Evolutionary conservation across 2,888 invertebrate species (phyloP), one percentile per base, ranked within the genome.

Genomic region (Timema podura): DNA sequence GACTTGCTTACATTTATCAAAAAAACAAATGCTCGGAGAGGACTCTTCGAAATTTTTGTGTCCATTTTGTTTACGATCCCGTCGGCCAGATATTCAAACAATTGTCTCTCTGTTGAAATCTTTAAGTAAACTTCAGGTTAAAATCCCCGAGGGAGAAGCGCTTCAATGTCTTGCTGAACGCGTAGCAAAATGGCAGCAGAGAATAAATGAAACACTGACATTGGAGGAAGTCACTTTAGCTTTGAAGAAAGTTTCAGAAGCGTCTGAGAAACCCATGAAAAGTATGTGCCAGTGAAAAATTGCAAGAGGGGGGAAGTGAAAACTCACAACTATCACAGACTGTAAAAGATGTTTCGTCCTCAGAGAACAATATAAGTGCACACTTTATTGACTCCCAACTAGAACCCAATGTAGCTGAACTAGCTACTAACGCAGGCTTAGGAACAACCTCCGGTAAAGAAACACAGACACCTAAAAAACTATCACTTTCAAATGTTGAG

Each of bases 161-260:
- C 84, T 98, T 71, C 95, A 96, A 80, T 92, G 95, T 80, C 86
- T 96, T 72, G 95, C 96, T 0, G 95, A 97, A 83, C 87, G 96
- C 71, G 95, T 95, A 16, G 95, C 96, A 94, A 92, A 93, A 76
- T 97, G 96, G 96, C 96, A 96, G 82, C 85, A 93, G 83, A 84
- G 90, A 45, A 93, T 92, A 11, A 85, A 91, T 48, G 89, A 90
- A 77, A 83, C 88, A 7, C 81, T 91, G 11, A 84, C 85, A 48
- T 86, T 87, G 11, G 86, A 89, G 65, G 92, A 92, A 79, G 83
- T 91, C n/a, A 86, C 87, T 68, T 83, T 85, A 5, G 90, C 89
- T 5, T 79, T 90, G 68, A 85, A 86, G 0, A 87, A 88, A 76
- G 80, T 90, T 54, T 85, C 85, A 48, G 81, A 80, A 47, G 80